Base-by-base conservation (phyloP, 2,113 vertebrate genomes). In the Cochlearius cochlearius region DNA sequence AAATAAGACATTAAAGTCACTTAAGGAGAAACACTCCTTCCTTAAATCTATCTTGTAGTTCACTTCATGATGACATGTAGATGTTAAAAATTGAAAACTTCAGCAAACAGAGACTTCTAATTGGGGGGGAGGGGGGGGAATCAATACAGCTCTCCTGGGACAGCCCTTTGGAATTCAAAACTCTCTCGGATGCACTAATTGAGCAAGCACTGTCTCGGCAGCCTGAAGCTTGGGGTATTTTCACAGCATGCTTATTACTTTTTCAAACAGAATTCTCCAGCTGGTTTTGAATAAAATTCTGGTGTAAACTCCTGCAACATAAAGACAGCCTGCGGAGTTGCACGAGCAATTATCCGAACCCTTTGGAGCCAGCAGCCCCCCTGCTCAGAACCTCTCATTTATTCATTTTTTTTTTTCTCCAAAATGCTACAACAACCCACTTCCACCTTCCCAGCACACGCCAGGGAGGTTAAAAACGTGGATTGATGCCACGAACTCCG, bases 1-100 rank as follows among this genome's bases (percentile, higher is more conserved):
- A 89, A 93, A 38, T 75, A 68, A 91, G 79, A 64, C 29, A 43
- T 52, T 29, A 34, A 72, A 90, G 43, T 39, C 49, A 64, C 39
- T 43, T 53, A 50, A 49, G 39, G 59, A 76, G 36, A 86, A 83
- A 86, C 15, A 21, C 29, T 69, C 27, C 53, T 52, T 88, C 49
- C 59, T 84, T 30, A 83, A 91, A 80, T 52, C 62, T 49, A 2
- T 64, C 34, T 73, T 56, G 53, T 18, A 76, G 83, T 72, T 83
- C 53, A 55, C 43, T 71, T 87, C 43, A 74, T 29, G 30, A 39
- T 76, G 39, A 77, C 50, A 49, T 4, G 45, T 47, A 72, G 23
- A 39, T 43, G 64, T 64, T 80, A 94, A 92, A 91, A 94, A 56
- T 1, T 39, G 58, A 69, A 80, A 94, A 86, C 15, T 88, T 43